Evolutionary conservation across 1,140 invertebrate species (phyloP).

Genomic region (Lutraria rhynchaena): DNA sequence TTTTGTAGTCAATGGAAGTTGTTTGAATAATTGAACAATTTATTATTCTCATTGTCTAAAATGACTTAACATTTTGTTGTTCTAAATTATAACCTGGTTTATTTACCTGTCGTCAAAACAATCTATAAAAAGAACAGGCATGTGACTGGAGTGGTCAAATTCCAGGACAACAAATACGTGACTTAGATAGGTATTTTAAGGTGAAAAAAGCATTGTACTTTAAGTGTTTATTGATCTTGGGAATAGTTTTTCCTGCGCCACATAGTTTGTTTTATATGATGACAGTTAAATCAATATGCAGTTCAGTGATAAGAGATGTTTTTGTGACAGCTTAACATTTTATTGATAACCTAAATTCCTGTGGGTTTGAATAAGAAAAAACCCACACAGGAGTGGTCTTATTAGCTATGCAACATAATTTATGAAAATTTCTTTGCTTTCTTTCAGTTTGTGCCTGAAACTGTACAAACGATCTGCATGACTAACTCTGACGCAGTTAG

Average conservation of each 20-base stretch:
- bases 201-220: too few species aligned
- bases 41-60: neutral
- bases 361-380: neutral
- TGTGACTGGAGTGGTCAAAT: neutral
- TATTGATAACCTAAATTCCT: too few species aligned
- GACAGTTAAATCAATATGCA: too few species aligned
- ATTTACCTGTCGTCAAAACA: slow-evolving; percentile 23
- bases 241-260: too few species aligned
- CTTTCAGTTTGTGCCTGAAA: slow-evolving; percentile 57
- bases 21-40: neutral
- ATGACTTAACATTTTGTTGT: neutral
- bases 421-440: slow-evolving; percentile 1
- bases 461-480: slow-evolving; percentile 65
- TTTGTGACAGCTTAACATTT: neutral
- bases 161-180: too few species aligned
- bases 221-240: too few species aligned
- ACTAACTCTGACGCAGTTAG: slow-evolving; percentile 61
- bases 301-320: too few species aligned
- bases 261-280: too few species aligned
- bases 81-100: neutral
- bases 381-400: neutral
- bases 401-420: neutral
- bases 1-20: neutral
- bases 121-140: slow-evolving; percentile 39
- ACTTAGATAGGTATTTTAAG: too few species aligned